Conservation (phyloP, 2,113 vertebrate genomes). For the Paradoxurus hermaphroditus region DNA sequence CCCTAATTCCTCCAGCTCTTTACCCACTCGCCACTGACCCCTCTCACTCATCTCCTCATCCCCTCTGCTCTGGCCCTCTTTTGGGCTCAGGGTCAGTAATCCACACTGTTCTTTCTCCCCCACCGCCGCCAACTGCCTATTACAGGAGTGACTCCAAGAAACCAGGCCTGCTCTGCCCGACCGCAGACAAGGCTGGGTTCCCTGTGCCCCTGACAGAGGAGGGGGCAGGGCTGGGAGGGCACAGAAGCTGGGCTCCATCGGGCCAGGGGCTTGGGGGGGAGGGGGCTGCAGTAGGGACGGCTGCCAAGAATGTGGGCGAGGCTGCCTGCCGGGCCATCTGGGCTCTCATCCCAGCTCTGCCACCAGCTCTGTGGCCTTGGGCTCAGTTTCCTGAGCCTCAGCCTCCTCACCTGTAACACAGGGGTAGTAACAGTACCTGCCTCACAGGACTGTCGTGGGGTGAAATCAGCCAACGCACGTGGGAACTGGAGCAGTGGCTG, state of each 20-base stretch:
- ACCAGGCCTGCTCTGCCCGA: not conserved
- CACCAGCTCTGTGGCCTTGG: not conserved
- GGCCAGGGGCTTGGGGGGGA: not conserved
- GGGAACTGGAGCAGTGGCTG: not conserved
- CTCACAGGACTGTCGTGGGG: not conserved
- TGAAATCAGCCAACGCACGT: not conserved
- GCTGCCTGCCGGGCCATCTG: too few species aligned
- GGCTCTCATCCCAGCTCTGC: not conserved
- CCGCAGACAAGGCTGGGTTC: too few species aligned
- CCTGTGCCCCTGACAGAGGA: not conserved
- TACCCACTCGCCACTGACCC: too few species aligned
- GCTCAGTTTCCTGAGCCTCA: not conserved
- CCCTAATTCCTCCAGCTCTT: not conserved
- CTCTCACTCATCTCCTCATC: not conserved
- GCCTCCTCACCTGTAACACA: not conserved
- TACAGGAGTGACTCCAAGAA: not conserved
- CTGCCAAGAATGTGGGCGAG: accelerated
- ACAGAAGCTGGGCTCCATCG: not conserved
- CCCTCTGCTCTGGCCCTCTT: too few species aligned
- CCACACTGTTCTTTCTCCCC: not conserved
- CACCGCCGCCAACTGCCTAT: not conserved
- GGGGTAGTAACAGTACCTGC: not conserved
- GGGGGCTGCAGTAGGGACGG: not conserved
- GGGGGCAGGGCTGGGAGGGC: not conserved
- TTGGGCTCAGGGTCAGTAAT: not conserved